Evolutionary conservation across 1,140 invertebrate genomes (phyloP), one percentile per base, ranked within the genome.

Genomic region (Drosophila tristis): DNA sequence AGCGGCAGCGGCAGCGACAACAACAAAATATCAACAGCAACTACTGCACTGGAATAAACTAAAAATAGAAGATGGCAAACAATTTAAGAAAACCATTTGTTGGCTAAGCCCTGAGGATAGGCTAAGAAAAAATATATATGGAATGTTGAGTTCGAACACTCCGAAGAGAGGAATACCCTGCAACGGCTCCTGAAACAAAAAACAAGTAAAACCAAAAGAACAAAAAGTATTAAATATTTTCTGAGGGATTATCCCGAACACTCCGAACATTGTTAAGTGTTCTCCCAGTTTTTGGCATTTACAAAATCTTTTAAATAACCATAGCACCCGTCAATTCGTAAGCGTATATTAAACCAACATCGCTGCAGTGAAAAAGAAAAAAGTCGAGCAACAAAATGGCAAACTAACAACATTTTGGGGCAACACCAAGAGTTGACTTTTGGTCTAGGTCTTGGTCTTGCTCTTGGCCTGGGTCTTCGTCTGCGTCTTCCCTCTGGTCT

Each of bases 61-160:
- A 70, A 85, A 86, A 87, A 81, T 86, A 51, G 61, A 86, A 87
- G 81, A 87, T 87, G 39, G 78, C 78, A 82, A 86, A 86, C 82
- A 87, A 87, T 86, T 82, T 86, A 86, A 86, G 84, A 86, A 86
- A 87, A 75, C 81, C 82, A 87, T 87, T 86, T 86, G 78, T 80
- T 77, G 78, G 57, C 60, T 60, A 57, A 66, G 74, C 81, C 80
- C 62, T 59, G 49, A 15, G 78, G 78, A 50, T 51, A 35, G 44
- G 43, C 48, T 13, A 39, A 39, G 35, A 49, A 49, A 76, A 71
- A 50, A 42, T 47, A 55, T 2, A 50, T 20, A 70, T 45, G 26
- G 53, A 26, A 23, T 20, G 63, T 15, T 20, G 25, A 26, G 25
- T 1, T 25, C 7, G 29, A 8, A n/a, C 31, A 15, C 42, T 7